Conservation (phyloP, 2,888 invertebrate species). For the Campoletis raptor region DNA sequence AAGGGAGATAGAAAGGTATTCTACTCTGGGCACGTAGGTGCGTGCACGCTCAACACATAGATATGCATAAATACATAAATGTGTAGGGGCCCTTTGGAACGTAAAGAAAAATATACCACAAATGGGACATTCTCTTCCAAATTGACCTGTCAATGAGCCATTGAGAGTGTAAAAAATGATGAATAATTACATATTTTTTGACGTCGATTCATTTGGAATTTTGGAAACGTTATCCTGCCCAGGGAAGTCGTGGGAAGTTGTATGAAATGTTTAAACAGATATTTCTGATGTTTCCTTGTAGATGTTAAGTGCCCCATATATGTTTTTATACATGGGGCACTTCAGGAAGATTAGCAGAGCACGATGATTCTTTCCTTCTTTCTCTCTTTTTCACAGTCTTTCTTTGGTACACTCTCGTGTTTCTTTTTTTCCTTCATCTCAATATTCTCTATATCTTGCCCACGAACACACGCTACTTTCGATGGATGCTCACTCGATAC, state of each 20-base stretch:
- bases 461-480: slow-evolving; percentile 81
- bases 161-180: not conserved
- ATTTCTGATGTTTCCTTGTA: not conserved
- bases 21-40: slow-evolving; percentile 51
- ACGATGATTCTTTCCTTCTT: slow-evolving; percentile 52
- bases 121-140: not conserved
- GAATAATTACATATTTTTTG: not conserved
- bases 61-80: slow-evolving; percentile 21
- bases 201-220: not conserved
- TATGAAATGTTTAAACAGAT: not conserved
- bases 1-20: slow-evolving; percentile 42
- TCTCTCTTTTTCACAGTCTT: slow-evolving; percentile 26
- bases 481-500: slow-evolving; percentile 85
- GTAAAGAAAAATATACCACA: slow-evolving; percentile 10
- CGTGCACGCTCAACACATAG: slow-evolving; percentile 24
- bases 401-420: slow-evolving; percentile 12
- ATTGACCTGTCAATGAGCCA: not conserved
- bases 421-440: slow-evolving; percentile 54
- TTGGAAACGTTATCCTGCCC: not conserved
- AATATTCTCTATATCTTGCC: slow-evolving; percentile 60
- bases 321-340: slow-evolving; percentile 34
- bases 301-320: slow-evolving; percentile 6
- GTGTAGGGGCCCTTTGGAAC: not conserved
- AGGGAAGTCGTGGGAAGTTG: not conserved
- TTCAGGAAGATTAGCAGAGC: slow-evolving; percentile 42